phyloP scores from a whole-genome alignment of 2,888 invertebrate genomes.

The Eristalis arbustorum region DNA sequence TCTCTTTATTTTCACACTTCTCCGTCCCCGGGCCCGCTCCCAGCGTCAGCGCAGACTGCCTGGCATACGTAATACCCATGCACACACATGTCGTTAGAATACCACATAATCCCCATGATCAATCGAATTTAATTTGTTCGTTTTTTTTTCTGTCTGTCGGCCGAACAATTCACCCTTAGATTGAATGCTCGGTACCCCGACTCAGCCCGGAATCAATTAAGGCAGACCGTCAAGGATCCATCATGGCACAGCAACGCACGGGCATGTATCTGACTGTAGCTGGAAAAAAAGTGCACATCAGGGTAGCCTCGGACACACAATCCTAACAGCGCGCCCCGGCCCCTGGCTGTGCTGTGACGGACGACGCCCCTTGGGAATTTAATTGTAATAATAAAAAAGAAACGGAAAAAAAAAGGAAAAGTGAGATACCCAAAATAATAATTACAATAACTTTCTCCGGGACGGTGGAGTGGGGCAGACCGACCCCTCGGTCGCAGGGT shows the following conservation, averaged over 20 bases:
- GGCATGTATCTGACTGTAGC: background rate
- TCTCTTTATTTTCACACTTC: slow-evolving; percentile 56
- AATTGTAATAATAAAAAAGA: slow-evolving; percentile 37
- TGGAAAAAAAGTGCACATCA: slow-evolving; percentile 57
- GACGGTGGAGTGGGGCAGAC: background rate
- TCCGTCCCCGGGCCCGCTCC: slow-evolving; percentile 12
- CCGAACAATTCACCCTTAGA: slow-evolving; percentile 50
- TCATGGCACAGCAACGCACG: slow-evolving; percentile 27
- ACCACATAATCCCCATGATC: slow-evolving; percentile 70
- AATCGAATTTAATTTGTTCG: slow-evolving; percentile 67
- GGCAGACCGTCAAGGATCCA: slow-evolving; percentile 54
- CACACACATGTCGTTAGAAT: slow-evolving; percentile 54
- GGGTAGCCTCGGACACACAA: slow-evolving; percentile 23
- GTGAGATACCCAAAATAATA: slow-evolving; percentile 61
- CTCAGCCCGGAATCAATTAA: slow-evolving; percentile 64
- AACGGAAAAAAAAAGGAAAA: slow-evolving; percentile 23
- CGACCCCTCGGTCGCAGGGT: background rate
- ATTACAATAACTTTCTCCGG: slow-evolving; percentile 51
- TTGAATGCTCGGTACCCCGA: slow-evolving; percentile 35
- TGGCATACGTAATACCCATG: slow-evolving; percentile 61
- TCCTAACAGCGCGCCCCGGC: slow-evolving; percentile 32
- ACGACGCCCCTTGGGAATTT: slow-evolving; percentile 55
- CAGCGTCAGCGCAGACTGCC: slow-evolving; percentile 25
- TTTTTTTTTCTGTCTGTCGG: slow-evolving; percentile 7
- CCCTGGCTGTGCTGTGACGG: background rate